Base-by-base conservation (phyloP, 2,113 vertebrate genomes). In the Oriolus oriolus region DNA sequence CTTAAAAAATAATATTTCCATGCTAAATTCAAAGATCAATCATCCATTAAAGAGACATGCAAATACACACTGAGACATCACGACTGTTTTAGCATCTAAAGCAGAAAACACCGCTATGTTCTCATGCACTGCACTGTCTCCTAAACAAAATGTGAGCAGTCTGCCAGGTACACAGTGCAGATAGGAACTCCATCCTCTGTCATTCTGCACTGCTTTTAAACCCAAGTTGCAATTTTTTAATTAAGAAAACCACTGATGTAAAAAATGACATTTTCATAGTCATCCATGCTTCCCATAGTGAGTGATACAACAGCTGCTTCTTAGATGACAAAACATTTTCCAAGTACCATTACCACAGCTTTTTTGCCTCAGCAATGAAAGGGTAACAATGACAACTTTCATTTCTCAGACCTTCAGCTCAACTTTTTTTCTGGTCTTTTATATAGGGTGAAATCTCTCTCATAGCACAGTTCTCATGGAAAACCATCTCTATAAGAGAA, bases 11-110 rank as follows among this genome's bases (percentile, higher is more conserved):
- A 45, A 20, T 74, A 86, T 78, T 92, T 86, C 88, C 84, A 16
- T 42, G 65, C 24, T 79, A 71, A 87, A 93, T 84, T 84, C 80
- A 92, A 84, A 93, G 56, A 90, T 49, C 76, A 86, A 69, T 92
- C 80, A 89, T 60, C 52, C 41, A 49, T 42, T 86, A n/a, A 57
- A 75, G 79, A 92, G 68, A 80, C 27, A 70, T 9, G 54, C 63
- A 93, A 77, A 85, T 31, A 45, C 27, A 84, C 14, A 39, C 26
- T 12, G 82, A 92, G n/a, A 37, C n/a, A 49, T 33, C n/a, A 61
- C 52, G 60, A 78, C 28, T 75, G 66, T 77, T 90, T 89, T 49
- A 68, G 52, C 47, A 83, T 30, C 66, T 76, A 39, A 87, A 85
- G 57, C 21, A 80, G 78, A 49, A 70, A 77, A 53, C 35, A 30